A percentile compares a stretch with the other conserved stretches of the same genome.
These are phyloP conservation scores for Argyresthia goedartella DNA, from an alignment of 2,888 invertebrate species.

Conservation along the genomic window DNA sequence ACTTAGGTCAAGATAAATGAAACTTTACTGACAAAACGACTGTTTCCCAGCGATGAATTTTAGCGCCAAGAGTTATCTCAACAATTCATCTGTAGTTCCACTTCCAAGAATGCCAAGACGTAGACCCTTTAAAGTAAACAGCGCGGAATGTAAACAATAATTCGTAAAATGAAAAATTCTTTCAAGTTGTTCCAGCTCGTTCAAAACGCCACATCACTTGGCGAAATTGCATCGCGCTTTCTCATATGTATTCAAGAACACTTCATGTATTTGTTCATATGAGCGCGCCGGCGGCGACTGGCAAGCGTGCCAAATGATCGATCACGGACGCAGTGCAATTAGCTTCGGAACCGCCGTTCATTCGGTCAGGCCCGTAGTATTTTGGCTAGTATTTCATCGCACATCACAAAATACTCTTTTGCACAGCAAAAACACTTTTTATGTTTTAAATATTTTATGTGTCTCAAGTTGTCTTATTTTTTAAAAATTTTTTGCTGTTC, in stretches of 20 bases:
- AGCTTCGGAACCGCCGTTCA: no score
- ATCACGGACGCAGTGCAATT: no score
- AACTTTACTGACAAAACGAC: no score
- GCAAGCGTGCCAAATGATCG: neutral
- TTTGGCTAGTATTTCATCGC: no score
- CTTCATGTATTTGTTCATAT: slow-evolving; percentile 42
- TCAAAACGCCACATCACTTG: slow-evolving; percentile 50
- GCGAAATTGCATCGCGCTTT: slow-evolving; percentile 43
- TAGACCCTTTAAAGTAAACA: neutral
- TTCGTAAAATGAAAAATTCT: slow-evolving; percentile 50
- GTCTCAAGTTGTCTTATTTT: no score
- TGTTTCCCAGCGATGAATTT: neutral
- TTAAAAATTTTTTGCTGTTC: no score
- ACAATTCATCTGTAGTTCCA: slow-evolving; percentile 1
- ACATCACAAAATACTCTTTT: no score
- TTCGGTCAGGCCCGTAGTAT: no score
- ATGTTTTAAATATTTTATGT: no score
- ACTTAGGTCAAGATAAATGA: no score
- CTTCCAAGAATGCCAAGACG: neutral
- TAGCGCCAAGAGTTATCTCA: neutral
- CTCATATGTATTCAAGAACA: slow-evolving; percentile 55
- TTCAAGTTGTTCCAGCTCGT: slow-evolving; percentile 24
- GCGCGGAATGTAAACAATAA: slow-evolving; percentile 14
- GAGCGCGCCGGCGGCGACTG: slow-evolving; percentile 1
- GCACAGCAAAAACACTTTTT: no score